Evolutionary conservation across 2,113 vertebrate genomes (phyloP), one percentile per base, ranked within the genome.

Genomic region (Vidua macroura): DNA sequence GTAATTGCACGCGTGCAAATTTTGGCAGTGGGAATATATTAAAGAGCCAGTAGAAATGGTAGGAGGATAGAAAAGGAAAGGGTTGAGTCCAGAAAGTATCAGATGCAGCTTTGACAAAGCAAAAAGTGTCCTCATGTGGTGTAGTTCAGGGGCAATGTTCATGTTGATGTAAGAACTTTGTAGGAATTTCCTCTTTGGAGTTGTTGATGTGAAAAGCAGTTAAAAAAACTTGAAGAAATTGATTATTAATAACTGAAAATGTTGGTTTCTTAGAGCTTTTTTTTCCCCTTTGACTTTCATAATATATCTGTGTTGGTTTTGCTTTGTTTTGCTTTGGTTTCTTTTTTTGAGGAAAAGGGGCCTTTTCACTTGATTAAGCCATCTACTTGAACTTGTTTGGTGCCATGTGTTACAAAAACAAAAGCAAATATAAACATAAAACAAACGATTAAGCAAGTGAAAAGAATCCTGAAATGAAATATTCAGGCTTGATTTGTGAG

Each of bases 381-480:
- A 33, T 88, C 67, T 77, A 84, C 48, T 93, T 78, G 69, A 67
- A 68, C 39, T 93, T 86, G 25, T 33, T 78, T 86, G 52, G 48
- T 95, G 86, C 73, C n/a, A 43, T 48, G 69, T 75, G 60, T 43
- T 81, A 44, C 30, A 56, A 81, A 95, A 94, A 44, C 48, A 84
- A 49, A 92, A 44, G 59, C 72, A 74, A 63, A 77, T 33, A 59
- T 58, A 96, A 96, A 59, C 70, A 63, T 67, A 49, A 83, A 77
- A 3, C 43, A 81, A 93, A 88, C 0, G 5, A 77, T 95, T 90
- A 82, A 82, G 86, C 60, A 93, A 96, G 73, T 9, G 1, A 64
- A 90, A 90, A 88, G 88, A 89, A 93, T 84, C 77, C 53, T 1
- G 7, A 88, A 92, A 77, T 66, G 73, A 91, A 94, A 90, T 74